Evolutionary conservation across 2,113 vertebrate species (phyloP), one percentile per base, ranked within the genome.

Genomic region (Hydrolagus affinis): DNA sequence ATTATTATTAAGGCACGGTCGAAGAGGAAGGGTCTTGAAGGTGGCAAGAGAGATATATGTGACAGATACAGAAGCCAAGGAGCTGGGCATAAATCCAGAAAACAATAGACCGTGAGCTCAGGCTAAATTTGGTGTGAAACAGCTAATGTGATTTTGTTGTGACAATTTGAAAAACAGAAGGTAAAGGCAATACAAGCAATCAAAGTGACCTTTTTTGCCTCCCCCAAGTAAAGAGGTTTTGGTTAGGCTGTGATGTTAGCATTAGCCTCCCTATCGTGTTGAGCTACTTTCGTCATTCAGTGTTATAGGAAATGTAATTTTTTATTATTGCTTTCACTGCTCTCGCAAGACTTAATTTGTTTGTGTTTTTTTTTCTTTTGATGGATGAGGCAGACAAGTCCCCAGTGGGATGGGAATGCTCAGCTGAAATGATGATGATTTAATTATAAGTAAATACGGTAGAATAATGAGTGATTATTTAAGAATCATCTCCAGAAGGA

Each of bases 401-500:
- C 28, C 78, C 66, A 10, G 28, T 32, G 78, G 78, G 60, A 62
- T 66, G 28, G 21, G 28, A 64, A 83, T 83, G 32, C 62, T 83
- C 62, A 21, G 25, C 28, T 83, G 78, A 83, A 83, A 83, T 66
- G 66, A 83, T 32, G 78, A 83, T 66, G 15, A 17, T 83, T 83
- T 83, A 83, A 83, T 83, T 83, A 83, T 83, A 25, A 83, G 78
- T 83, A 83, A 83, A 66, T 17, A 68, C 66, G 78, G 11, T 28
- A 32, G 78, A 66, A 83, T 66, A 83, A 83, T 83, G 14, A 66
- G 60, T 66, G 60, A 83, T 83, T 28, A 83, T 83, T n/a, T 68
- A 62, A 83, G 32, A 83, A 66, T 66, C 14, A 83, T 62, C 66
- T 66, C 78, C 28, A 8, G 15, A 83, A 19, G 28, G 78, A 21